Conservation (phyloP, 2,888 invertebrate genomes). For the Mimumesa dahlbomi region DNA sequence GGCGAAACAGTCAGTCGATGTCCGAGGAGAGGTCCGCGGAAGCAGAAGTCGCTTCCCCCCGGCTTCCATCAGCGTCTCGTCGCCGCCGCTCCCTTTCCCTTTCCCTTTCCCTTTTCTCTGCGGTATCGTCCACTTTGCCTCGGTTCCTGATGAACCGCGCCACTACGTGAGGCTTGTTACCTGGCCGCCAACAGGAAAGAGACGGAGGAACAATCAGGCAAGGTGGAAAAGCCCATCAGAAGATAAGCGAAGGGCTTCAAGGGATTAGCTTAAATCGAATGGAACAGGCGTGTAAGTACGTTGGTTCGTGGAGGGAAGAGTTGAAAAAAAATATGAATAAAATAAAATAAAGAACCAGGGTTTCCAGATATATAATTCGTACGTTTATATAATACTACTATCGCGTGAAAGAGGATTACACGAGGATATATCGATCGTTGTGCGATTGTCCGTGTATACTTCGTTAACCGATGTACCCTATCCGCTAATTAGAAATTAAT, state of each 20-base stretch:
- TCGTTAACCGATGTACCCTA: too few relatives aligned
- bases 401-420: not conserved
- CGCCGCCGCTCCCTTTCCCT: not conserved
- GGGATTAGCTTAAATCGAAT: conserved; percentile 42
- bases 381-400: too few relatives aligned
- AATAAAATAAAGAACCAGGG: too few relatives aligned
- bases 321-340: too few relatives aligned
- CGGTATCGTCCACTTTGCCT: conserved; percentile 54
- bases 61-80: conserved; percentile 5
- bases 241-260: conserved; percentile 11
- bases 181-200: conserved; percentile 31
- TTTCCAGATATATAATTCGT: too few relatives aligned
- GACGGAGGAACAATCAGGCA: conserved; percentile 53
- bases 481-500: not conserved
- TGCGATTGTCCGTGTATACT: not conserved
- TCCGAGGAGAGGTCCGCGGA: conserved; percentile 4
- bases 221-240: conserved; percentile 58
- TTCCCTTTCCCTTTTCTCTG: conserved; percentile 40
- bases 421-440: not conserved
- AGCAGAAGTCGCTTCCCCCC: conserved; percentile 30
- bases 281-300: not conserved
- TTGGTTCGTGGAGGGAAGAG: too few relatives aligned
- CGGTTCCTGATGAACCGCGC: conserved; percentile 60
- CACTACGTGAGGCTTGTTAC: conserved; percentile 63
- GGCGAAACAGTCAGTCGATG: conserved; percentile 28